Conservation (phyloP, 2,113 vertebrate genomes). For the Hyla sarda region DNA sequence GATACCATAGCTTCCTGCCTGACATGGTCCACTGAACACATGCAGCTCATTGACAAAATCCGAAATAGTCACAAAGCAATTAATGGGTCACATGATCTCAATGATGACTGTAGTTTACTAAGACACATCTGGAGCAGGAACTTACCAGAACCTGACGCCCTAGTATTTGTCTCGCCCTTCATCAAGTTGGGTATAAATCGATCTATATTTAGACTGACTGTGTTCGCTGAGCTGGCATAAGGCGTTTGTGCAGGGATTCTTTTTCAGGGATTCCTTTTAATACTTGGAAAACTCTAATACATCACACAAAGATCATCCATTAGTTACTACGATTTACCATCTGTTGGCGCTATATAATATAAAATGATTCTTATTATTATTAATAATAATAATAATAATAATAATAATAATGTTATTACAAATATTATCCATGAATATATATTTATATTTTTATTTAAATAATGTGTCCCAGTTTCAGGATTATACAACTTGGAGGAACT, state of each 20-base stretch:
- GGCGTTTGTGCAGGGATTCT: not conserved
- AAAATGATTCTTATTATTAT: too few relatives aligned
- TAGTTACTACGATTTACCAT: not conserved
- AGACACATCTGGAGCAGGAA: constrained; percentile 39
- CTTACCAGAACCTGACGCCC: constrained; percentile 26
- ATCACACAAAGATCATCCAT: not conserved
- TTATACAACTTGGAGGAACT: too few relatives aligned
- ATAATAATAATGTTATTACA: too few relatives aligned
- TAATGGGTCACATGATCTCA: constrained; percentile 13
- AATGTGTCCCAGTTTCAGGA: too few relatives aligned
- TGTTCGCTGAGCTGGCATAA: not conserved
- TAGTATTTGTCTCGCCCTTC: constrained; percentile 40
- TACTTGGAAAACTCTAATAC: not conserved
- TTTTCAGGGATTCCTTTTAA: not conserved
- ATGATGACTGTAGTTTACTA: constrained; percentile 46
- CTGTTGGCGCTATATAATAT: too few relatives aligned
- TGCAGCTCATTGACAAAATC: constrained; percentile 42
- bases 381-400: too few relatives aligned
- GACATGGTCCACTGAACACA: constrained; percentile 23
- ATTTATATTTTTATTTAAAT: too few relatives aligned
- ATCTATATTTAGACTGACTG: constrained; percentile 38
- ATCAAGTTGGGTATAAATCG: constrained; percentile 16
- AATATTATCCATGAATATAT: too few relatives aligned
- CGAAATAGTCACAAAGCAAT: constrained; percentile 47
- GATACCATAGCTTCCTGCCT: not conserved